Base-by-base conservation (phyloP, 2,888 invertebrate species). In the Andrena bicolor region DNA sequence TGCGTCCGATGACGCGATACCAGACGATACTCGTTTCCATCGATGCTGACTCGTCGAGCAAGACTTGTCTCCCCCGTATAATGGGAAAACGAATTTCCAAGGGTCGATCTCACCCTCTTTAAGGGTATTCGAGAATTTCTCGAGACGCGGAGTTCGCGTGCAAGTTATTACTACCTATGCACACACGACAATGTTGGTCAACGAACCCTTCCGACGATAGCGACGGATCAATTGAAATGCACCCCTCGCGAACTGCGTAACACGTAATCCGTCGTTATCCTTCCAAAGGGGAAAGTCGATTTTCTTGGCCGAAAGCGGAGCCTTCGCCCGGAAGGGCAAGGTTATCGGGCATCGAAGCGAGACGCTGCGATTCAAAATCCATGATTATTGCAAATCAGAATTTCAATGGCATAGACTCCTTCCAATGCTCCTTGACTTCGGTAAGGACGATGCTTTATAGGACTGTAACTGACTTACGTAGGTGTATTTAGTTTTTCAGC, bases 221-320 rank as follows among this genome's bases (percentile, higher is more conserved):
- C 77, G 58, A 64, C 72, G 82, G 85, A 85, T 85, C 87, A 87
- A 87, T 87, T 85, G 87, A 87, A 87, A 87, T 85, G 85, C 87
- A 87, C 87, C 87, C 87, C 76, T 85, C 78, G 64, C 58, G 65
- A 60, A 56, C 61, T 35, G 65, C 64, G 72, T 68, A 41, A 41
- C 41, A 13, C 41, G 41, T 53, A 56, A 10, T 65, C 64, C 41
- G 69, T 70, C 66, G 75, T 82, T 85, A 84, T 80, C 77, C 68
- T 76, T 80, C 60, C 82, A 53, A 83, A 78, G 72, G 76, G 74
- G 66, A 71, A 70, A 58, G 53, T 66, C 23, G 13, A 63, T 72
- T 82, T 82, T 70, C 79, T 49, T 6, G 10, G 32, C 13, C 30
- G 41, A 49, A 35, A n/a, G 51, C 2, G 23, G 30, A 48, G 13